phyloP scores from a whole-genome alignment of 2,113 vertebrate genomes.

The Sceloporus undulatus region DNA sequence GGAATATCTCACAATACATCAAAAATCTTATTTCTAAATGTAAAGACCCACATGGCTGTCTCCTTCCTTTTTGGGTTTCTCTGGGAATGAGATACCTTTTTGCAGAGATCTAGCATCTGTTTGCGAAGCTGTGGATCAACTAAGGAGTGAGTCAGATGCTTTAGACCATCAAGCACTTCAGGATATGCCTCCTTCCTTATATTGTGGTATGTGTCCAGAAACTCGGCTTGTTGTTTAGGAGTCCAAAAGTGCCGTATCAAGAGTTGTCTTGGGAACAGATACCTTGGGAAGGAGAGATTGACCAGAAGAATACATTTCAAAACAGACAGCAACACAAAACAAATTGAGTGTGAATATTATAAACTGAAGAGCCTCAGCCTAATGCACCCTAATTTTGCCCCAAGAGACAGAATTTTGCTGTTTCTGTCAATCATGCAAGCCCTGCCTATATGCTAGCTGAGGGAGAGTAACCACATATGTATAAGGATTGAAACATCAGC shows the following conservation, averaged over 20 bases:
- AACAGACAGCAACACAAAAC: background rate
- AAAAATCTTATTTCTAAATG: background rate
- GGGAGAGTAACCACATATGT: background rate
- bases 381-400: background rate
- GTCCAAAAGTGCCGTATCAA: conserved; percentile 93
- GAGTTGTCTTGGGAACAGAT: conserved; percentile 92
- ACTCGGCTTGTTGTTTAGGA: conserved; percentile 84
- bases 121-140: conserved; percentile 71
- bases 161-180: conserved; percentile 77
- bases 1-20: background rate
- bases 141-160: conserved; percentile 55
- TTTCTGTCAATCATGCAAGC: background rate
- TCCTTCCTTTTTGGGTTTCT: background rate
- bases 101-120: conserved; percentile 80
- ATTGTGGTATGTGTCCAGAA: conserved; percentile 81
- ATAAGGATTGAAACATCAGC: background rate
- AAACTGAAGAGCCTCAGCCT: background rate
- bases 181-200: conserved; percentile 73
- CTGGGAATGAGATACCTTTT: conserved; percentile 72
- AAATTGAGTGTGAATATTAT: background rate
- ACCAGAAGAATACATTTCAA: conserved; percentile 15
- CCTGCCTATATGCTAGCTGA: background rate
- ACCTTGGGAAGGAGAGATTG: conserved; percentile 78
- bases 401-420: background rate
- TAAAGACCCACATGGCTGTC: background rate